Evolutionary conservation across 2,113 vertebrate species (phyloP).

Genomic region (Henicopernis longicauda): DNA sequence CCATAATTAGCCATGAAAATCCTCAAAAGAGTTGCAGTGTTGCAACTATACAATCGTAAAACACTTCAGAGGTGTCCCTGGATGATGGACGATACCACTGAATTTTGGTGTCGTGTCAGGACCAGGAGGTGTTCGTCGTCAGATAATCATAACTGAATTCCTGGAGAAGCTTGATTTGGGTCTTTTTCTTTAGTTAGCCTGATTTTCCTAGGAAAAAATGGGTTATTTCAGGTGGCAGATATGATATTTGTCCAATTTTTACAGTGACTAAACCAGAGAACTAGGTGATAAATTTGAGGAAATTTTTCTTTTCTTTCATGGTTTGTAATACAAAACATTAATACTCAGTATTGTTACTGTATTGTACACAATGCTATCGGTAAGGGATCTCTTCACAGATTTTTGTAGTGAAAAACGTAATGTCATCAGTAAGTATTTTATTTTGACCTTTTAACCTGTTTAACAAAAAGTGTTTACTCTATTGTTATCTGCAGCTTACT

Average conservation of each 20-base stretch:
- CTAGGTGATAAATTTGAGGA: background rate
- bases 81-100: background rate
- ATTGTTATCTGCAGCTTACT: background rate
- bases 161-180: background rate
- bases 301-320: background rate
- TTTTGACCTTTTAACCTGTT: background rate
- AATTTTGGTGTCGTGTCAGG: background rate
- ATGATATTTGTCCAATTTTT: background rate
- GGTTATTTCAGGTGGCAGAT: background rate
- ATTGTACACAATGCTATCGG: background rate
- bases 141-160: background rate
- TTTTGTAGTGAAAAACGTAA: background rate
- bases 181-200: background rate
- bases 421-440: background rate
- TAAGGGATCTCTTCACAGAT: background rate
- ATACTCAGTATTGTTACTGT: background rate
- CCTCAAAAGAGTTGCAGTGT: background rate
- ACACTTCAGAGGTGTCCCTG: background rate
- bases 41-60: background rate
- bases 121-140: background rate
- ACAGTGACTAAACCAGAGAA: background rate
- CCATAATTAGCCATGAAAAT: background rate
- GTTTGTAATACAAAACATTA: background rate
- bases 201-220: background rate
- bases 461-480: background rate